These are phyloP conservation scores for Muscicapa striata DNA, from an alignment of 2,797 vertebrate genomes.

Conservation along the genomic window DNA sequence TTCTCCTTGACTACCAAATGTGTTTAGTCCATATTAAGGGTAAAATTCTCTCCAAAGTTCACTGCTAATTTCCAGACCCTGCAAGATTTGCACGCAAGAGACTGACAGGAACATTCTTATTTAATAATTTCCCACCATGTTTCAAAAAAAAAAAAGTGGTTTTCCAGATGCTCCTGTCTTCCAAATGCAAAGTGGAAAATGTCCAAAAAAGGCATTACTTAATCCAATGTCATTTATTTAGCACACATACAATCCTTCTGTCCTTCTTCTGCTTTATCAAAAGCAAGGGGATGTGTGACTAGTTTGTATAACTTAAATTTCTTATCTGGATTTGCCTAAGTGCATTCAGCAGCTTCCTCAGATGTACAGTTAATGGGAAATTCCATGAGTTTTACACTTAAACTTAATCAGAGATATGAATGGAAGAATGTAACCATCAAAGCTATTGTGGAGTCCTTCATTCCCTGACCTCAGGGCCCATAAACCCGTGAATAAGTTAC, in stretches of 20 bases:
- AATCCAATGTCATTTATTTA: background rate
- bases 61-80: conserved; percentile 22
- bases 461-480: conserved; percentile 21
- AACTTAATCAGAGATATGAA: conserved; percentile 42
- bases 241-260: background rate
- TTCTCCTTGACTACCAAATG: conserved; percentile 50
- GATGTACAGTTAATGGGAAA: conserved; percentile 44
- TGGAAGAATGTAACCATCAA: conserved; percentile 35
- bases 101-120: conserved; percentile 28
- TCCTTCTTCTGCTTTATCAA: conserved; percentile 6
- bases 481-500: background rate
- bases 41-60: conserved; percentile 26
- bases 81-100: background rate
- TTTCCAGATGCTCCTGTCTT: conserved; percentile 14
- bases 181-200: conserved; percentile 28
- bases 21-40: conserved; percentile 30
- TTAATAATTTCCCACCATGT: conserved; percentile 35
- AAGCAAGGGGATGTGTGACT: background rate
- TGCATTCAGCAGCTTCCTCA: conserved; percentile 41
- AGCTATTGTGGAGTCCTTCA: background rate
- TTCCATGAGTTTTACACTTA: conserved; percentile 35
- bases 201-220: conserved; percentile 44
- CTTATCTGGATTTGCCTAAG: conserved; percentile 10
- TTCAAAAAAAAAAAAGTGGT: background rate
- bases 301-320: conserved; percentile 25